Percentiles rank a stretch among this genome's conserved stretches.
phyloP scores from a whole-genome alignment of 2,888 invertebrate genomes.

The Thera obeliscata region DNA sequence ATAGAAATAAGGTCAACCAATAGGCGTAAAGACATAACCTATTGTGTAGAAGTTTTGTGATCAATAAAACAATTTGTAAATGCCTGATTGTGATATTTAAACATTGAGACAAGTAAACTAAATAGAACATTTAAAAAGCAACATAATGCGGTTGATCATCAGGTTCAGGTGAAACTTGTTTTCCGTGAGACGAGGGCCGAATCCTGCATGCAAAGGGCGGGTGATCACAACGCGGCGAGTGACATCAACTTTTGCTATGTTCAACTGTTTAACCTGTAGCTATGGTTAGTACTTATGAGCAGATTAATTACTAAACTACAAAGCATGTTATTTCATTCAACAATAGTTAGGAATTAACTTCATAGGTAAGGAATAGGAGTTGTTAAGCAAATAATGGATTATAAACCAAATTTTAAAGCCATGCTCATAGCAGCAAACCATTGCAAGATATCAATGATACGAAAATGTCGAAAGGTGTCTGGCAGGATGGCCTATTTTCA shows the following conservation, averaged over 20 bases:
- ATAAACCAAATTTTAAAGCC: conserved; percentile 7
- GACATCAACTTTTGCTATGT: conserved; percentile 11
- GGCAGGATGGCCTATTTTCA: conserved; percentile 12
- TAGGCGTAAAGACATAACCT: conserved; percentile 12
- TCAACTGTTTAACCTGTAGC: conserved; percentile 7
- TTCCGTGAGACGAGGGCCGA: conserved; percentile 57
- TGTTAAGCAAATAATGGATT: conserved; percentile 4
- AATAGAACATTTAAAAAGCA: conserved; percentile 14
- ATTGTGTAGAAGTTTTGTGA: conserved; percentile 20
- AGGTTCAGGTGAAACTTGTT: conserved; percentile 60
- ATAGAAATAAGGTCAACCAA: conserved; percentile 30
- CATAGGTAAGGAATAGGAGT: not conserved
- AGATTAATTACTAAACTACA: conserved; percentile 3
- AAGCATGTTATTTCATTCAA: not conserved
- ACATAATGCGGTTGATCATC: conserved; percentile 41
- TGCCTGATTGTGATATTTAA: conserved; percentile 21
- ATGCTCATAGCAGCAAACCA: not conserved
- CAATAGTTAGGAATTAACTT: not conserved
- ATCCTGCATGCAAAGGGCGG: conserved; percentile 50
- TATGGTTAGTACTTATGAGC: conserved; percentile 6
- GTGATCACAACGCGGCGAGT: conserved; percentile 22
- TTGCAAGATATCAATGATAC: conserved; percentile 3
- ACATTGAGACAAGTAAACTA: conserved; percentile 6
- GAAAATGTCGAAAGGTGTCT: conserved; percentile 4
- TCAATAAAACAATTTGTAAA: conserved; percentile 13